Evolutionary conservation across 2,113 vertebrate species (phyloP).

Genomic region (Pitta sordida): DNA sequence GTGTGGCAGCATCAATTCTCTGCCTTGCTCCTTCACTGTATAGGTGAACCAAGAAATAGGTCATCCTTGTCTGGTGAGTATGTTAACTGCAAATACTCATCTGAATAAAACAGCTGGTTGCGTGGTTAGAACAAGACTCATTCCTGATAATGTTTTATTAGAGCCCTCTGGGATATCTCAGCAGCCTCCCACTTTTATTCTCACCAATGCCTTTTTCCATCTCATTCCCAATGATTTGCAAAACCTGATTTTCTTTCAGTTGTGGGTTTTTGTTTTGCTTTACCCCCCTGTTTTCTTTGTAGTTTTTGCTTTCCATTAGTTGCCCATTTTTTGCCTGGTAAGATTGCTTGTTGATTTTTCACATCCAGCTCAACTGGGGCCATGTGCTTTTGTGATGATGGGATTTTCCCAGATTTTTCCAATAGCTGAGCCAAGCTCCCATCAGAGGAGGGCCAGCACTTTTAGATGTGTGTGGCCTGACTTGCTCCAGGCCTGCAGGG

Average conservation of each 20-base stretch:
- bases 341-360: background rate
- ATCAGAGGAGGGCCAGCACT: background rate
- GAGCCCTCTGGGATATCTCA: background rate
- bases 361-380: background rate
- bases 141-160: background rate
- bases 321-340: background rate
- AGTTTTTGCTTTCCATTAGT: background rate
- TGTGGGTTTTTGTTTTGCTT: background rate
- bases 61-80: background rate
- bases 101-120: background rate
- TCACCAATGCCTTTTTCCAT: background rate
- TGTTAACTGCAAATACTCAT: background rate
- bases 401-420: background rate
- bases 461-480: background rate
- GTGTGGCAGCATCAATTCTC: background rate
- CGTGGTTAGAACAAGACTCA: background rate
- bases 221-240: background rate
- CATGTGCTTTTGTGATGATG: background rate
- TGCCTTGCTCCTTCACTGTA: background rate
- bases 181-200: background rate
- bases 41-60: background rate
- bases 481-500: background rate
- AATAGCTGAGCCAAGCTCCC: background rate
- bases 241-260: background rate
- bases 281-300: rapidly evolving